phyloP scores from a whole-genome alignment of 2,113 vertebrate species.

The Channa argus region DNA sequence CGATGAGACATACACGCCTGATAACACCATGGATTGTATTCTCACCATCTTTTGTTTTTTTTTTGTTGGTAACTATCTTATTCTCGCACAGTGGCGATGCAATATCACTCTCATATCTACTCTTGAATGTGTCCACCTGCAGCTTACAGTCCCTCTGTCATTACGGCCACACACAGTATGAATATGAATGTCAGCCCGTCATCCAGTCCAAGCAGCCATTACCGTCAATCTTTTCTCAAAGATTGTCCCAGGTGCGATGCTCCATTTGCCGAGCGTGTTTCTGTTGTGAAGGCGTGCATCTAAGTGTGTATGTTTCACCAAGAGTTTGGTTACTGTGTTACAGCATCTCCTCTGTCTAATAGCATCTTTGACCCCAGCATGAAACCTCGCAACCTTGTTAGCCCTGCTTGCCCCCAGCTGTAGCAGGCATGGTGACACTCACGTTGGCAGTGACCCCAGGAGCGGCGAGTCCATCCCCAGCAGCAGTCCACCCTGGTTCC shows the following conservation, averaged over 20 bases:
- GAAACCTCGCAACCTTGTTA: slow-evolving; percentile 77
- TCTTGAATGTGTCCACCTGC: slow-evolving; percentile 46
- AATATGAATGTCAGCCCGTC: slow-evolving; percentile 39
- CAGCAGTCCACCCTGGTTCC: slow-evolving; percentile 95
- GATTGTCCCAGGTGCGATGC: slow-evolving; percentile 41
- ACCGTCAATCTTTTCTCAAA: slow-evolving; percentile 68
- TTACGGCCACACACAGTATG: slow-evolving; percentile 34
- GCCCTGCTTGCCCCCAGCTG: slow-evolving; percentile 72
- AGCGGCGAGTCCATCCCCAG: slow-evolving; percentile 94
- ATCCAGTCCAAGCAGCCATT: slow-evolving; percentile 10
- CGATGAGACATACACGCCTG: neutral
- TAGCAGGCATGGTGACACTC: slow-evolving; percentile 83
- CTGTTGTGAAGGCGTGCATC: slow-evolving; percentile 24
- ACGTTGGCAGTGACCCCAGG: slow-evolving; percentile 98
- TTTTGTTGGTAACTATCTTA: no score
- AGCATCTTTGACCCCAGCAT: slow-evolving; percentile 62
- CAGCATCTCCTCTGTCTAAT: slow-evolving; percentile 27
- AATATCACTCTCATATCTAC: slow-evolving; percentile 37
- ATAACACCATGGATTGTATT: slow-evolving; percentile 2
- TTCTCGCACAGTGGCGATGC: slow-evolving; percentile 6
- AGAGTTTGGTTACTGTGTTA: slow-evolving; percentile 4
- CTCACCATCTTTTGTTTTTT: slow-evolving; percentile 7
- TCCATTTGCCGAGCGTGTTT: slow-evolving; percentile 33
- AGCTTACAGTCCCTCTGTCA: slow-evolving; percentile 29
- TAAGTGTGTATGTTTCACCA: slow-evolving; percentile 6